Base-by-base conservation (phyloP, 2,797 vertebrate genomes). In the Nannoperca obscura region DNA sequence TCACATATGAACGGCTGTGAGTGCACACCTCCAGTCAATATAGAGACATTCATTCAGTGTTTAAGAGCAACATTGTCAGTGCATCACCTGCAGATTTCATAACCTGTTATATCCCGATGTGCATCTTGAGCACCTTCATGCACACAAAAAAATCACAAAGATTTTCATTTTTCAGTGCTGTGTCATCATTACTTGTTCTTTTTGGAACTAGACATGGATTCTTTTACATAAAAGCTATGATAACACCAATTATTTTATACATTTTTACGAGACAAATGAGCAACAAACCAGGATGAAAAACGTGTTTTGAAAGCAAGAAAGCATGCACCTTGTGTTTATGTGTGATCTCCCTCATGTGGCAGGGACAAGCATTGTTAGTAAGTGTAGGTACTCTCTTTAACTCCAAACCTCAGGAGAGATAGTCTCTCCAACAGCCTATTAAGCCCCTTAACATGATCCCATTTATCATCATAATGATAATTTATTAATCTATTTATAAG, bases 401-500 rank as follows among this genome's bases (percentile, higher is more conserved):
- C 64, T 63, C 67, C 69, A 81, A 83, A 65, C 78, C 63, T 78
- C 72, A 65, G 66, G 68, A 75, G 72, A 54, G 54, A 72, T n/a
- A 8, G 9, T 50, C 59, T 76, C 71, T 64, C 55, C 53, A 80
- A 42, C 69, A 57, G 66, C n/a, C 60, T 55, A 80, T 78, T 91
- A 92, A 93, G 80, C 90, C 74, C 79, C 83, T 93, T 89, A 94
- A 73, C 86, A 80, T 82, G 71, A 92, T 91, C 92, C 92, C 86
- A 71, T 92, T 89, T 27, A 27, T 27, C 24, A 27, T 27, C 24
- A 27, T 27, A 27, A 27, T 27, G 24, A 27, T 27, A 27, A 27
- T 27, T 27, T 27, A 27, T 27, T 27, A 27, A 27, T 85, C 52
- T 69, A 79, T 87, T 85, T 78, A 83, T 88, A 78, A 92, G 90